These are phyloP conservation scores for Clavelina lepadiformis DNA, from an alignment of 23 tunicate species.

Conservation along the genomic window DNA sequence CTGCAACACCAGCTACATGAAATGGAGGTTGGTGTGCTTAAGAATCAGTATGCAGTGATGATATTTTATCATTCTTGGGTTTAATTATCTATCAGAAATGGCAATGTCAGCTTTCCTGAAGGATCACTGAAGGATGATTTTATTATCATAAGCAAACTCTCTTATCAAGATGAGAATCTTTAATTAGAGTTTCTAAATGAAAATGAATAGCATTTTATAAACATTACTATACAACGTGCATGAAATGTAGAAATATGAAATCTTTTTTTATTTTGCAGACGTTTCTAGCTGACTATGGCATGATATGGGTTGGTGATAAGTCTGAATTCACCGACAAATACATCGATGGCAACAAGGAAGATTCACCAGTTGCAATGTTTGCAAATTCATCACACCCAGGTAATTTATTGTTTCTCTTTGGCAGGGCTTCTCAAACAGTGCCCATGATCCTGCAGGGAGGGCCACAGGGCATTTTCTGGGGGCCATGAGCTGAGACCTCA, in stretches of 20 bases:
- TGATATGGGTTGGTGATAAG: conserved; percentile 94
- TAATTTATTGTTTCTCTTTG: too few relatives aligned
- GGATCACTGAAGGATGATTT: too few relatives aligned
- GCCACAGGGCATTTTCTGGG: too few relatives aligned
- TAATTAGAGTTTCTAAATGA: too few relatives aligned
- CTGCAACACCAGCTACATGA: conserved; percentile 63
- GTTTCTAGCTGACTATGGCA: conserved; percentile 93
- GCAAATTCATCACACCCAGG: conserved; percentile 28
- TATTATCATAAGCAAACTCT: too few relatives aligned
- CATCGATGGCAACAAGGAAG: conserved; percentile 19
- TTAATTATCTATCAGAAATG: neutral
- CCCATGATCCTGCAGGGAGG: too few relatives aligned
- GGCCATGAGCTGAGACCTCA: too few relatives aligned
- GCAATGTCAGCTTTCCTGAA: neutral
- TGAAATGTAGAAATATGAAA: neutral
- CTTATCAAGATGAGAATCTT: too few relatives aligned
- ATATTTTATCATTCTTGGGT: neutral
- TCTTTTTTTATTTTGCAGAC: conserved; percentile 27
- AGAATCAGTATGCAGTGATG: neutral
- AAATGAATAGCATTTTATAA: too few relatives aligned
- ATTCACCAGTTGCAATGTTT: conserved; percentile 2
- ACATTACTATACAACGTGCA: too few relatives aligned
- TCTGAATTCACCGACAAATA: conserved; percentile 32
- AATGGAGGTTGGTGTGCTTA: conserved; percentile 60
- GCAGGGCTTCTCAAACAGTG: too few relatives aligned